phyloP scores from a whole-genome alignment of 2,113 vertebrate species.

The Cichladusa arquata region DNA sequence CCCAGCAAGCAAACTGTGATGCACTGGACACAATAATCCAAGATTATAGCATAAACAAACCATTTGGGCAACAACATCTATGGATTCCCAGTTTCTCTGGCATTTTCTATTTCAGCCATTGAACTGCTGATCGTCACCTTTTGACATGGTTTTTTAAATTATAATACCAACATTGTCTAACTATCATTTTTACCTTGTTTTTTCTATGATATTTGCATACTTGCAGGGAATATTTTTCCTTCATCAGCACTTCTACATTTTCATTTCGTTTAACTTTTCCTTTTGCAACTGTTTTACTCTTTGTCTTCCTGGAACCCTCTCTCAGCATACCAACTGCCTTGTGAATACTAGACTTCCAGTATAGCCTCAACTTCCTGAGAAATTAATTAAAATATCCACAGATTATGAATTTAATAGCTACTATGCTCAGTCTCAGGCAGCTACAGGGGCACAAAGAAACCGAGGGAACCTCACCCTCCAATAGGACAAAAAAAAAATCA shows the following conservation, averaged over 20 bases:
- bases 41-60: not conserved
- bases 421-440: not conserved
- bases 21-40: not conserved
- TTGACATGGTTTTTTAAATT: not conserved
- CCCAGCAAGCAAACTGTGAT: not conserved
- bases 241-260: not conserved
- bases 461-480: accelerated
- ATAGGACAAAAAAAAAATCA: not conserved
- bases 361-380: not conserved
- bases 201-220: not conserved
- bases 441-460: not conserved
- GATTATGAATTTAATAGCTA: not conserved
- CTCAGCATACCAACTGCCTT: not conserved
- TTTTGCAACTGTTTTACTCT: not conserved
- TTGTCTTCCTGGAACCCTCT: not conserved
- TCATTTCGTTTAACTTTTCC: not conserved
- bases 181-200: not conserved
- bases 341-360: not conserved
- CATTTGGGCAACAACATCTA: not conserved
- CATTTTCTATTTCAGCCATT: not conserved
- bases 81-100: not conserved
- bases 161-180: not conserved
- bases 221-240: not conserved
- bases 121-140: not conserved
- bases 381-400: not conserved